Conservation (phyloP, 1,140 invertebrate species). For the Venustaconcha ellipsiformis region DNA sequence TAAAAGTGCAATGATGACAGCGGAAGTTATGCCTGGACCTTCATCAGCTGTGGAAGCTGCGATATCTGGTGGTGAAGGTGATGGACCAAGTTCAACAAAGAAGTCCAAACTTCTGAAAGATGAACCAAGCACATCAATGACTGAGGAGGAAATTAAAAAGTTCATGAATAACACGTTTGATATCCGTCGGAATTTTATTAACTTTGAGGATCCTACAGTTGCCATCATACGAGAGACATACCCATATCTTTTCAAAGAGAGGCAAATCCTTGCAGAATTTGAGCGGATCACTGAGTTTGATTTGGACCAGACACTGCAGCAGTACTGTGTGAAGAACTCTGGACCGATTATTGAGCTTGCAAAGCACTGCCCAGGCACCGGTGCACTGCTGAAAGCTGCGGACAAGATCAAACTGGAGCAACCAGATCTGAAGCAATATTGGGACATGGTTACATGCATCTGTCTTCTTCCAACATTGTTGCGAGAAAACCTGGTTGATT, state of each 20-base stretch:
- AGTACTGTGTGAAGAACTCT: conserved; percentile 61
- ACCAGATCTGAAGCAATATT: conserved; percentile 58
- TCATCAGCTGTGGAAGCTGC: conserved; percentile 45
- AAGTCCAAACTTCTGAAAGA: conserved; percentile 38
- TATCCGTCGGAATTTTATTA: conserved; percentile 57
- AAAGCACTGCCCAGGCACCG: conserved; percentile 46
- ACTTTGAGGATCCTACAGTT: conserved; percentile 57
- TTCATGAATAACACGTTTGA: conserved; percentile 63
- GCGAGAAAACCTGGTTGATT: conserved; percentile 61
- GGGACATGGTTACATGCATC: conserved; percentile 64
- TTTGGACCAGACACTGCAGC: conserved; percentile 61
- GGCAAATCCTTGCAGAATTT: conserved; percentile 61
- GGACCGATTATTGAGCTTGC: conserved; percentile 54
- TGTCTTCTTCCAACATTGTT: conserved; percentile 59
- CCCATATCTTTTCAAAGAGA: conserved; percentile 56
- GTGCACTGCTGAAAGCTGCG: conserved; percentile 51
- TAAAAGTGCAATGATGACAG: conserved; percentile 56
- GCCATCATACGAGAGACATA: conserved; percentile 55
- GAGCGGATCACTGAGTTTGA: conserved; percentile 60
- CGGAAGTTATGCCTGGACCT: conserved; percentile 52
- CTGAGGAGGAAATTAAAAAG: conserved; percentile 54
- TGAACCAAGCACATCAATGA: conserved; percentile 31
- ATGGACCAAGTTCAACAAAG: conserved; percentile 38
- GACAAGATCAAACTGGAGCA: conserved; percentile 59
- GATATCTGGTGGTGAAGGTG: conserved; percentile 27